These are phyloP conservation scores for Sciaenops ocellatus DNA, from an alignment of 2,797 vertebrate genomes.

Conservation along the genomic window DNA sequence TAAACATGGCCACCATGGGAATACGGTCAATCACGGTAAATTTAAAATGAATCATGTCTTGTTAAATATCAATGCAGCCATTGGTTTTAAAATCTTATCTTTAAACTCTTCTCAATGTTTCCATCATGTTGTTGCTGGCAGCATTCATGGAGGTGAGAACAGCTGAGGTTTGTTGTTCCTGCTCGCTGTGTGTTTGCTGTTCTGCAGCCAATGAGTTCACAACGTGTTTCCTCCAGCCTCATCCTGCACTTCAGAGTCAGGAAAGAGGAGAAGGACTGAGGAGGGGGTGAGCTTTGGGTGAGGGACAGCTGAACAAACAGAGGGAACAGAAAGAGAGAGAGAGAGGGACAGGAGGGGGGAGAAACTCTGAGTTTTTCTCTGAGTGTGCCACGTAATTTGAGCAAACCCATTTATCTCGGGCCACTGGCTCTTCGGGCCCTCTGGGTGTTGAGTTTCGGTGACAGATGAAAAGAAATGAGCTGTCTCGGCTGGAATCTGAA, in stretches of 20 bases:
- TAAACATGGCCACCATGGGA: background rate
- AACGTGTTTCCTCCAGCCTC: conserved; percentile 51
- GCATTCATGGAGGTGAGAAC: conserved; percentile 1
- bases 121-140: no score
- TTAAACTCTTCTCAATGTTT: no score
- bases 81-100: background rate
- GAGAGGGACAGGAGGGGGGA: conserved; percentile 2
- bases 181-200: conserved; percentile 30
- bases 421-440: conserved; percentile 46
- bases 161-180: conserved; percentile 49
- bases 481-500: conserved; percentile 72
- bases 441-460: conserved; percentile 76
- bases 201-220: conserved; percentile 28
- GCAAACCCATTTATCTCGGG: conserved; percentile 73
- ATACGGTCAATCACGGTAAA: background rate
- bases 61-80: background rate
- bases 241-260: conserved; percentile 56
- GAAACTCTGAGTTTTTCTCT: conserved; percentile 33
- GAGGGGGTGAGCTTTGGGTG: conserved; percentile 20
- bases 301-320: conserved; percentile 77
- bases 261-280: conserved; percentile 27
- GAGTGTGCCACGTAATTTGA: conserved; percentile 69
- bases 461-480: conserved; percentile 75
- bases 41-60: background rate
- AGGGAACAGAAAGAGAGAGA: conserved; percentile 22